Evolutionary conservation across 2,113 vertebrate species (phyloP), one percentile per base, ranked within the genome.

Genomic region (Daphoenositta chrysoptera): DNA sequence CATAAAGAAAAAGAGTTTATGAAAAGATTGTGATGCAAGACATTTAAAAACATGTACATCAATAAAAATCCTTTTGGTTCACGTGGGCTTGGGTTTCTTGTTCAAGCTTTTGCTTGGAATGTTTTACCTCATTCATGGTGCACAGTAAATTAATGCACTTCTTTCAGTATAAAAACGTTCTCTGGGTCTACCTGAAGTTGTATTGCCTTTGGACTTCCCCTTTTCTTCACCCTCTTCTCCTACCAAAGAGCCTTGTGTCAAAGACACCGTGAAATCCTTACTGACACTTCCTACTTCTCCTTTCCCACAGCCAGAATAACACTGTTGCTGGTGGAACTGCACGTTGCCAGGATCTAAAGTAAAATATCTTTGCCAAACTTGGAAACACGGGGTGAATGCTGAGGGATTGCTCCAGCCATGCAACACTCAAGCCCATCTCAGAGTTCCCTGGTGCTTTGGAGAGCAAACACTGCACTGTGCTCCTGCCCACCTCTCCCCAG

Each of bases 51-150:
- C 11, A 56, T 28, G 1, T 6, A 51, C 2, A 10, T 19, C 23
- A 54, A 47, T 37, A 58, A 85, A 87, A 44, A 18, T 5, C 4
- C 15, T n/a, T 48, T 42, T 24, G 30, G 18, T 56, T 93, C 58
- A 13, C 1, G 0, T 1, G 5, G 33, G 9, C 20, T 69, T 83
- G 8, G 0, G 0, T 4, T 20, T 90, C 58, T 64, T 57, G 19
- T 33, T 65, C 70, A 54, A 58, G 50, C 2, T 83, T 65, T 80
- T 63, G 6, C 13, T 83, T 82, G 22, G 15, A 60, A 56, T 26
- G 28, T 22, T 82, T 75, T 50, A 79, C 24, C 28, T 60, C 20
- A 21, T 15, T 79, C 22, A 85, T 0, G 3, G 14, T 30, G 17
- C 28, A 40, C 45, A 61, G 26, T 56, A 61, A 69, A 89, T 31